Conservation (phyloP, 2,113 vertebrate genomes). For the Cromileptes altivelis region DNA sequence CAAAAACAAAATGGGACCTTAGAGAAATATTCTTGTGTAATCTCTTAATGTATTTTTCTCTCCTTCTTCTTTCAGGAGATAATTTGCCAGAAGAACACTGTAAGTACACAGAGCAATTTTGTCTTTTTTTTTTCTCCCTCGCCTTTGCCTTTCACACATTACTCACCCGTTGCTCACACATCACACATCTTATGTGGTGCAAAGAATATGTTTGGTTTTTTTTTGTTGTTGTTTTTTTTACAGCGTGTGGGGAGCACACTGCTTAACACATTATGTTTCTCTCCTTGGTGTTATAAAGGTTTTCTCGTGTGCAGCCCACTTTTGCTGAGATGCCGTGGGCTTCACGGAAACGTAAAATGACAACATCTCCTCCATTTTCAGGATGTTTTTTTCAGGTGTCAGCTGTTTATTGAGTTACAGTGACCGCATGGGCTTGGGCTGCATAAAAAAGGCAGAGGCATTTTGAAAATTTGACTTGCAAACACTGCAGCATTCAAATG, state of each 20-base stretch:
- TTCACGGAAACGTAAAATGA: slow-evolving; percentile 27
- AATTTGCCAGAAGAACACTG: slow-evolving; percentile 98
- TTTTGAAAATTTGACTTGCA: slow-evolving; percentile 61
- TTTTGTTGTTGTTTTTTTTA: slow-evolving; percentile 15
- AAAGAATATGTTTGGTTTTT: slow-evolving; percentile 63
- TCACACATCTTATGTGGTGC: slow-evolving; percentile 47
- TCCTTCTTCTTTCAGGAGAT: slow-evolving; percentile 89
- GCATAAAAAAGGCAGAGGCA: slow-evolving; percentile 18
- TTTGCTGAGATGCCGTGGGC: neutral
- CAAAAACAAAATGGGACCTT: slow-evolving; percentile 3
- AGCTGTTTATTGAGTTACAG: slow-evolving; percentile 11
- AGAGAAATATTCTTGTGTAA: slow-evolving; percentile 32
- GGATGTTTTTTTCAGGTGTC: slow-evolving; percentile 14
- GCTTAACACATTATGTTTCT: slow-evolving; percentile 47
- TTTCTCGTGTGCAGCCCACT: slow-evolving; percentile 28
- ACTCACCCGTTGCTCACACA: slow-evolving; percentile 55
- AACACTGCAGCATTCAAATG: slow-evolving; percentile 69
- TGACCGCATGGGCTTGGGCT: slow-evolving; percentile 5
- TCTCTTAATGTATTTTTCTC: slow-evolving; percentile 48
- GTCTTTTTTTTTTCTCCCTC: neutral
- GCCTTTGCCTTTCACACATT: slow-evolving; percentile 65
- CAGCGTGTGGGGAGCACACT: neutral
- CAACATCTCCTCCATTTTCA: slow-evolving; percentile 6
- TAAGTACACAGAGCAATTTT: slow-evolving; percentile 85
- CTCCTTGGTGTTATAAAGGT: slow-evolving; percentile 4